Percentiles rank a stretch among this genome's conserved stretches.
Conservation (phyloP, 1,140 invertebrate species). For the Cotesia glomerata region DNA sequence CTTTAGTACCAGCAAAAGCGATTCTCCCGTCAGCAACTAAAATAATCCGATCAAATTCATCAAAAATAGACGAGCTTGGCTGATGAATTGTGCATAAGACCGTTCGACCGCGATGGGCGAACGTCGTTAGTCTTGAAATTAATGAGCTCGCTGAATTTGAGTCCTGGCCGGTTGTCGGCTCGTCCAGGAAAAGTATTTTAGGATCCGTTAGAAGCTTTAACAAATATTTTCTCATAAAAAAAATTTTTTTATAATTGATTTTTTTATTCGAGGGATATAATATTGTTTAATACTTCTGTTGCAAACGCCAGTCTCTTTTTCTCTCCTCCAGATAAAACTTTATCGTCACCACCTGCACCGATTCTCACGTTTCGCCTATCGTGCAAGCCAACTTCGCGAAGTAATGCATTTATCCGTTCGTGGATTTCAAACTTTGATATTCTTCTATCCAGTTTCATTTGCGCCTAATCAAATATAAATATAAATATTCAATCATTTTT, state of each 20-base stretch:
- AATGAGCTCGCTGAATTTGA: conserved; percentile 90
- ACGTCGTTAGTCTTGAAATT: conserved; percentile 74
- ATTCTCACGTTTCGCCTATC: conserved; percentile 77
- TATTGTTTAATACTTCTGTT: conserved; percentile 73
- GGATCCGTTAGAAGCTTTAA: conserved; percentile 88
- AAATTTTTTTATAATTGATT: conserved; percentile 14
- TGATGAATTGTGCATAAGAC: conserved; percentile 97
- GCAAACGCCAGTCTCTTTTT: conserved; percentile 92
- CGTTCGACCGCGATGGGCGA: conserved; percentile 76
- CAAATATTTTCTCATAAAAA: conserved; percentile 17
- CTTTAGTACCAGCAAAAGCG: conserved; percentile 81
- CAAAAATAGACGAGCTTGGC: conserved; percentile 91
- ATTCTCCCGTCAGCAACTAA: conserved; percentile 88
- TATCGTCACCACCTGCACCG: conserved; percentile 72
- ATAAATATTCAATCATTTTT: neutral
- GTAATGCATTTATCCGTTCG: conserved; percentile 72
- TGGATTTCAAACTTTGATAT: conserved; percentile 67
- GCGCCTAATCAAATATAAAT: conserved; percentile 67
- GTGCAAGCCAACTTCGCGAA: conserved; percentile 76
- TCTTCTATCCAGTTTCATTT: conserved; percentile 78
- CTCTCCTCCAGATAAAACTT: conserved; percentile 93
- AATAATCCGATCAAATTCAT: conserved; percentile 85
- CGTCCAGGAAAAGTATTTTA: conserved; percentile 92
- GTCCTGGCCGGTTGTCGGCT: conserved; percentile 93
- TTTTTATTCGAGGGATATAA: neutral